Conservation (phyloP, 1,140 invertebrate species). For the Alviniconcha marisindica region DNA sequence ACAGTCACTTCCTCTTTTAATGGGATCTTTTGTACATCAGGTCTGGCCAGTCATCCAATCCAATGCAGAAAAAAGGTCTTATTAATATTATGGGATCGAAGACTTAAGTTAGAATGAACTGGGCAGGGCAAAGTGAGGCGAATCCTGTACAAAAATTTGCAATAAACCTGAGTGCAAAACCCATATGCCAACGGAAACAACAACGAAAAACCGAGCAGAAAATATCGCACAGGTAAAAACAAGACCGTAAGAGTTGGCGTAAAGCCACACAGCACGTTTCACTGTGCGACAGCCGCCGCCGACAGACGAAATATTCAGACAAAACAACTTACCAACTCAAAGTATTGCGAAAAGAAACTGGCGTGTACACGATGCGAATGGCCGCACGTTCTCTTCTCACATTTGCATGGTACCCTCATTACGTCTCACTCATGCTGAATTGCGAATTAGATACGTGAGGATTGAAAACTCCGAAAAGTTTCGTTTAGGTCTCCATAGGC, state of each 20-base stretch:
- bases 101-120: no score
- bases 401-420: slow-evolving; percentile 16
- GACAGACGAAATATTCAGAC: neutral
- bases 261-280: neutral
- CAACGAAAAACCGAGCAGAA: no score
- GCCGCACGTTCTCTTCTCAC: neutral
- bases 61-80: no score
- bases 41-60: no score
- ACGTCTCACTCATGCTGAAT: neutral
- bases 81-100: no score
- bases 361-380: neutral
- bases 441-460: neutral
- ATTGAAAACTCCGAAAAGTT: slow-evolving; percentile 18
- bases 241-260: neutral
- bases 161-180: no score
- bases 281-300: neutral
- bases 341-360: neutral
- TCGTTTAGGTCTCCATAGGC: slow-evolving; percentile 44
- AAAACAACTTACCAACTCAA: slow-evolving; percentile 36
- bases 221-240: no score
- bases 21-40: no score
- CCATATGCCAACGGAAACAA: no score
- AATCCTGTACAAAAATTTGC: no score
- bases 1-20: no score
- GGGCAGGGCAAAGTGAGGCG: no score